Conservation (phyloP, 2,113 vertebrate species). For the Donacobius atricapilla region DNA sequence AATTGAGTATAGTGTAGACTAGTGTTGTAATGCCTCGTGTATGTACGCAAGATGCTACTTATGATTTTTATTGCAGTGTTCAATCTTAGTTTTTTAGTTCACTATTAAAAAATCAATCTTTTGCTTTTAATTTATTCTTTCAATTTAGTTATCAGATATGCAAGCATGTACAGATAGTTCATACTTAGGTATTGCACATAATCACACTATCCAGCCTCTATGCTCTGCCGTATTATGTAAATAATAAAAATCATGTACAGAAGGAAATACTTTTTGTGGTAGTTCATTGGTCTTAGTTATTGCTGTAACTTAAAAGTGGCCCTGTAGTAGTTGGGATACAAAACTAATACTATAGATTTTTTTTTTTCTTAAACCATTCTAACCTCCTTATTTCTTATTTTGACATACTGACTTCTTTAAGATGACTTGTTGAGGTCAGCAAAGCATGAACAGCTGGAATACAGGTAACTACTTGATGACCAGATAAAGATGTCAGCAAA, state of each 20-base stretch:
- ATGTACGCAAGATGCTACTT: slow-evolving; percentile 71
- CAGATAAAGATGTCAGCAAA: not conserved
- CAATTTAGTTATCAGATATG: slow-evolving; percentile 84
- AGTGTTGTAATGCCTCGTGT: slow-evolving; percentile 76
- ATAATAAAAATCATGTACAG: slow-evolving; percentile 95
- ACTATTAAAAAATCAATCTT: slow-evolving; percentile 76
- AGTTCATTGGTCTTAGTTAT: slow-evolving; percentile 54
- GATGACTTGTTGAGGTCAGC: not conserved
- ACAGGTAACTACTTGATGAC: not conserved
- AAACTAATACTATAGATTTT: not conserved
- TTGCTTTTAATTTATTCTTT: slow-evolving; percentile 77
- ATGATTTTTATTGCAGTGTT: slow-evolving; percentile 71
- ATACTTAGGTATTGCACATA: slow-evolving; percentile 98
- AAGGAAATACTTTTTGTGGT: slow-evolving; percentile 75
- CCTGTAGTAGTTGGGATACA: not conserved
- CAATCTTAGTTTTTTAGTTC: slow-evolving; percentile 70
- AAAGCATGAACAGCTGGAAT: not conserved
- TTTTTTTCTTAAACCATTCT: not conserved
- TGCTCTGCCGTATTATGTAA: slow-evolving; percentile 92
- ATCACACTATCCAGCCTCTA: slow-evolving; percentile 92
- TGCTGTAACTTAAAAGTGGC: not conserved
- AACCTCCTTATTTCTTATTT: not conserved
- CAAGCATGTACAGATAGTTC: slow-evolving; percentile 95
- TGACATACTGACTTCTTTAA: not conserved
- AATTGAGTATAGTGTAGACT: slow-evolving; percentile 72